These are phyloP conservation scores for Apogon hyalosoma DNA, from an alignment of 2,797 vertebrate genomes.

Conservation along the genomic window DNA sequence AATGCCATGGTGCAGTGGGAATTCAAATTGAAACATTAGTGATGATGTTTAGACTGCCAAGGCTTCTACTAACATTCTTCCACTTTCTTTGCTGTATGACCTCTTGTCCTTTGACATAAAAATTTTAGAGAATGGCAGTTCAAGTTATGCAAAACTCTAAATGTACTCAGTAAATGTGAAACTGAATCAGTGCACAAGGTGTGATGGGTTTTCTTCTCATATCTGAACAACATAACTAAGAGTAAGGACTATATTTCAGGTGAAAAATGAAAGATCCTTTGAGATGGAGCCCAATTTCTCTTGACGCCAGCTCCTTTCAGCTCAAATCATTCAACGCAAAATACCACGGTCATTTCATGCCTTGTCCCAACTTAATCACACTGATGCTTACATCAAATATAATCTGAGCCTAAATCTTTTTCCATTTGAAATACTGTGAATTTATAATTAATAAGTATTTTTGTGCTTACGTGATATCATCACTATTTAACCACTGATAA, in stretches of 20 bases:
- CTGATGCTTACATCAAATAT: neutral
- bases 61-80: neutral
- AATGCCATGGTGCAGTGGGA: neutral
- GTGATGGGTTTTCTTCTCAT: neutral
- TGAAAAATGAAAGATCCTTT: slow-evolving; percentile 64
- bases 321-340: slow-evolving; percentile 73
- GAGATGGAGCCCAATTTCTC: slow-evolving; percentile 75
- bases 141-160: neutral
- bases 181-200: neutral
- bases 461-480: neutral
- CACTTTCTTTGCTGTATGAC: neutral
- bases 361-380: slow-evolving; percentile 53
- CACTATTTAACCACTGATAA: neutral
- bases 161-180: neutral
- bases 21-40: neutral
- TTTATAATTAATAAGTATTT: neutral
- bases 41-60: neutral
- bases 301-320: slow-evolving; percentile 72
- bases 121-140: neutral
- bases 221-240: slow-evolving; percentile 1
- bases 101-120: no score
- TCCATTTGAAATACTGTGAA: slow-evolving; percentile 11
- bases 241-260: no score
- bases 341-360: slow-evolving; percentile 74
- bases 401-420: slow-evolving; percentile 1